A percentile compares a stretch with the other conserved stretches of the same genome.
These are phyloP conservation scores for Petrophora chlorosata DNA, from an alignment of 2,888 invertebrate species.

Conservation along the genomic window DNA sequence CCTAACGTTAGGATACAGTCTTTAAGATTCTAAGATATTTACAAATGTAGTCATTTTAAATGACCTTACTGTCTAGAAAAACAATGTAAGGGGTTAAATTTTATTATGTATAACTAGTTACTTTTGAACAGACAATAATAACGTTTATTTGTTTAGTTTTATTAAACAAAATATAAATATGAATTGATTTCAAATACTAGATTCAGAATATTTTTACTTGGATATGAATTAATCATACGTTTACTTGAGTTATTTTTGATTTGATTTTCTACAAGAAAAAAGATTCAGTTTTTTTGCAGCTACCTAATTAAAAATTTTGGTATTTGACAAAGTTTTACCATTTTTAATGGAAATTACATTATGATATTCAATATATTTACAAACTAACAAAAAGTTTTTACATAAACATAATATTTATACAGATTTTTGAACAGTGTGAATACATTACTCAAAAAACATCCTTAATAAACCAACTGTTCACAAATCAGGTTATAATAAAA, in stretches of 20 bases:
- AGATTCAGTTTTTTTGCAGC: background rate
- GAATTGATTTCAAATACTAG: background rate
- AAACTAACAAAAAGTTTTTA: conserved; percentile 28
- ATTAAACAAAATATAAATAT: background rate
- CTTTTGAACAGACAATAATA: background rate
- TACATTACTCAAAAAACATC: background rate
- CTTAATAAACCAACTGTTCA: conserved; percentile 11
- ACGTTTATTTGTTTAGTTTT: background rate
- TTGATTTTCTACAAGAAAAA: conserved; percentile 4
- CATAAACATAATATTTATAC: conserved; percentile 19
- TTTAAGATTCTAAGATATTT: conserved; percentile 79
- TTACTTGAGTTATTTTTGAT: too few relatives aligned
- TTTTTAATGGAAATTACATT: conserved; percentile 45
- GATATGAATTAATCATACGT: background rate
- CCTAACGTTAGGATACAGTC: conserved; percentile 70
- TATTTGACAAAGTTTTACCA: conserved; percentile 30
- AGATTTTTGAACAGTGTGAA: conserved; percentile 11
- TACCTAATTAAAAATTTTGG: background rate
- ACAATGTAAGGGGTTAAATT: conserved; percentile 29
- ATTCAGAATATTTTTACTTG: background rate
- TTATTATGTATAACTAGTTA: background rate
- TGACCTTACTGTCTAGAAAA: conserved; percentile 57
- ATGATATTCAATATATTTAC: conserved; percentile 42
- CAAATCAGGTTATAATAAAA: conserved; percentile 8
- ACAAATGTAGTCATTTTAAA: conserved; percentile 69